Conservation (phyloP, 2,113 vertebrate species). For the Marmota flaviventris region DNA sequence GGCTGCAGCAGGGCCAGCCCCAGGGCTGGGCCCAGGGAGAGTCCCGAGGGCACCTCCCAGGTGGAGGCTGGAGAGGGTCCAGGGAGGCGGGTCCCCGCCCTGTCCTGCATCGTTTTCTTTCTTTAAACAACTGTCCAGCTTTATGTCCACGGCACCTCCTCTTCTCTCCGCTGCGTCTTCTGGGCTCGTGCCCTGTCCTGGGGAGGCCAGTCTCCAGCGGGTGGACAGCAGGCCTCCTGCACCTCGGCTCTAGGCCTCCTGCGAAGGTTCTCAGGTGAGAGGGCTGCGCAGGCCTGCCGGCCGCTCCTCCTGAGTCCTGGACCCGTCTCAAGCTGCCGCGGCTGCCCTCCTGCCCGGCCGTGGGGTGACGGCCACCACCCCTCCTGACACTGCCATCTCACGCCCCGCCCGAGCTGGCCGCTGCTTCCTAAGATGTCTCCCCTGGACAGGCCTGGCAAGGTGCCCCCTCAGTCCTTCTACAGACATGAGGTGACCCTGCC, state of each 20-base stretch:
- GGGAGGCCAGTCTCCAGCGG: background rate
- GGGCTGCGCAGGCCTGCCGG: too few species aligned
- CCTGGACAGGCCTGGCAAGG: background rate
- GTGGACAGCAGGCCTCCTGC: background rate
- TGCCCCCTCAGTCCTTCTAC: background rate
- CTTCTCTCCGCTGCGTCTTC: background rate
- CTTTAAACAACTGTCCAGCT: background rate
- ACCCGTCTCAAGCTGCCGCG: too few species aligned
- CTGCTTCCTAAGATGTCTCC: background rate
- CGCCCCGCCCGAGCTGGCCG: background rate
- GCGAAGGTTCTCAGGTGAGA: background rate
- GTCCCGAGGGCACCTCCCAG: too few species aligned
- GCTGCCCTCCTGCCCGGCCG: background rate
- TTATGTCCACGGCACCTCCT: background rate
- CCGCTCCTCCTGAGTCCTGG: too few species aligned
- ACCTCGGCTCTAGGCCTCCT: background rate
- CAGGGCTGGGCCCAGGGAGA: background rate
- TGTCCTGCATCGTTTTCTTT: background rate
- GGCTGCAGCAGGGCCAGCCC: too few species aligned
- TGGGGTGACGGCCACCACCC: too few species aligned
- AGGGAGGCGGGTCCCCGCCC: background rate
- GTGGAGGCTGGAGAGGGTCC: too few species aligned
- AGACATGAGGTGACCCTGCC: background rate
- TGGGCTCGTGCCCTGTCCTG: background rate
- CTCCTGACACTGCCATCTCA: background rate